Evolutionary conservation across 2,888 invertebrate species (phyloP).

Genomic region (Lycocerus yunnanus): DNA sequence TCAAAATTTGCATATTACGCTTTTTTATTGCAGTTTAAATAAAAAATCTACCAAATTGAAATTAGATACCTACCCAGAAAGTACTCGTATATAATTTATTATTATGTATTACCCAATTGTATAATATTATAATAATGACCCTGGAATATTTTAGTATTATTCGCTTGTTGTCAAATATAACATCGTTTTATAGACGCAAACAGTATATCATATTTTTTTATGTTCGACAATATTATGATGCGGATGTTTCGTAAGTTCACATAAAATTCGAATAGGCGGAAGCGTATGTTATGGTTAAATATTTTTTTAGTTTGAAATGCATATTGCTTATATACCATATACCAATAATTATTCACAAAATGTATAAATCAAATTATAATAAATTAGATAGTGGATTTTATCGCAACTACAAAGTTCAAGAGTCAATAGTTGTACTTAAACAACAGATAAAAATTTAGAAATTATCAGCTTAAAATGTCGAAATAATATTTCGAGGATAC

Average conservation of each 20-base stretch:
- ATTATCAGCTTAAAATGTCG: constrained; percentile 14
- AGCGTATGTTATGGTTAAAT: constrained; percentile 11
- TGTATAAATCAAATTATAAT: constrained; percentile 27
- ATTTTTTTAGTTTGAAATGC: constrained; percentile 15
- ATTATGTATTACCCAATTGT: not conserved
- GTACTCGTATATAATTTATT: no score
- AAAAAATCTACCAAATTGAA: no score
- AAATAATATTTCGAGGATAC: constrained; percentile 1
- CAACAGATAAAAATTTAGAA: constrained; percentile 31
- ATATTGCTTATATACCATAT: no score
- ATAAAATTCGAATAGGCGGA: constrained; percentile 5
- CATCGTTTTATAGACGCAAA: not conserved
- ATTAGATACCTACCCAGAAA: not conserved
- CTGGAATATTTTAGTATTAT: not conserved
- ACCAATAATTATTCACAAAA: constrained; percentile 21
- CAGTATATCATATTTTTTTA: not conserved
- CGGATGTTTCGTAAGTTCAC: not conserved
- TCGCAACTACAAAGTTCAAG: constrained; percentile 44
- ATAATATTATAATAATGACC: not conserved
- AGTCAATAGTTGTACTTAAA: constrained; percentile 43
- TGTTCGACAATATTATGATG: not conserved
- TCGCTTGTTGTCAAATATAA: not conserved
- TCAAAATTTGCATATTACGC: no score
- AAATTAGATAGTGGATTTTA: constrained; percentile 37
- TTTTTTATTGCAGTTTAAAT: no score